Conservation (phyloP, 1,140 invertebrate species). For the Campoletis sonorensis region DNA sequence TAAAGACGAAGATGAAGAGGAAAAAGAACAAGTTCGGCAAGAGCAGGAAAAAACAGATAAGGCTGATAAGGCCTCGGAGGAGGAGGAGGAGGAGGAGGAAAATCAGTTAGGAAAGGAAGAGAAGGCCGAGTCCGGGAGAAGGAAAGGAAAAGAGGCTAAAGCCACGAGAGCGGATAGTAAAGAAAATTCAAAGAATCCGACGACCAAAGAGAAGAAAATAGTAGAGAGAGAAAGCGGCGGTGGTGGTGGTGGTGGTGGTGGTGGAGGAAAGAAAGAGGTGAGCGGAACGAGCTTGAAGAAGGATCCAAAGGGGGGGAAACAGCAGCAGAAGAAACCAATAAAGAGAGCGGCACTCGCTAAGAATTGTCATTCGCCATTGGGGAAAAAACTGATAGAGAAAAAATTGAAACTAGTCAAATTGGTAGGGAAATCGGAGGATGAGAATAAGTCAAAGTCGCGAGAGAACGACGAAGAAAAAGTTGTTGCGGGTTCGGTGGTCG, state of each 20-base stretch:
- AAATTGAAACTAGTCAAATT: constrained; percentile 73
- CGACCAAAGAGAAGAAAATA: constrained; percentile 68
- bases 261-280: constrained; percentile 54
- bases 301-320: constrained; percentile 62
- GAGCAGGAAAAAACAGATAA: constrained; percentile 41
- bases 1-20: constrained; percentile 59
- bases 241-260: constrained; percentile 65
- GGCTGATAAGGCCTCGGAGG: constrained; percentile 14
- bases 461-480: constrained; percentile 57
- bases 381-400: constrained; percentile 71
- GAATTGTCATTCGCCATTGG: constrained; percentile 67
- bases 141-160: constrained; percentile 67
- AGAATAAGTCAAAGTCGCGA: constrained; percentile 52
- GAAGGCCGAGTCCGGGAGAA: constrained; percentile 58
- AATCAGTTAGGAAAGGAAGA: constrained; percentile 33
- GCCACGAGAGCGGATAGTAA: constrained; percentile 62
- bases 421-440: constrained; percentile 51
- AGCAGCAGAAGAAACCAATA: constrained; percentile 64
- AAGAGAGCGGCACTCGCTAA: constrained; percentile 74
- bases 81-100: constrained; percentile 17
- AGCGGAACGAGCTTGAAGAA: constrained; percentile 63
- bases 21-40: constrained; percentile 53
- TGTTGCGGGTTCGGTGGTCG: constrained; percentile 53
- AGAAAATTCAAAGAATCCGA: constrained; percentile 62
- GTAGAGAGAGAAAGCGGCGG: constrained; percentile 64